Conservation (phyloP, 1,140 invertebrate species). For the Thaumatotibia leucotreta region DNA sequence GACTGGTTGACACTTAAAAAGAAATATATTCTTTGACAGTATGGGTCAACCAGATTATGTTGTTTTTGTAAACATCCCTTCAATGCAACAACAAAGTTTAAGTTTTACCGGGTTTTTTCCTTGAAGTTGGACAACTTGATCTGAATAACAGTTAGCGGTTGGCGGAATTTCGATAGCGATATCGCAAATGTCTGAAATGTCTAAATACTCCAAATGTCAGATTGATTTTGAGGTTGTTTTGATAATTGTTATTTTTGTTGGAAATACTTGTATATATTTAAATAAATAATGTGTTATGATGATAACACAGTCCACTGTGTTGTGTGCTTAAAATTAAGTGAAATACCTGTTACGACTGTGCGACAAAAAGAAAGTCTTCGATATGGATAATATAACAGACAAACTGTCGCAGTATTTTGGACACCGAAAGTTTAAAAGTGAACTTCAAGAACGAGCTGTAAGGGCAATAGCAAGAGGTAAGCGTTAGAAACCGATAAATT, state of each 20-base stretch:
- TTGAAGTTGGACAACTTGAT: background rate
- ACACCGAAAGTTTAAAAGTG: slow-evolving; percentile 76
- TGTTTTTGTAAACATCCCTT: too few relatives aligned
- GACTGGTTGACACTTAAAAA: too few relatives aligned
- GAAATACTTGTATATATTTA: background rate
- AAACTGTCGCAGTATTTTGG: slow-evolving; percentile 74
- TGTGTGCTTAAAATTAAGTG: background rate
- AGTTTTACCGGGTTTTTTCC: background rate
- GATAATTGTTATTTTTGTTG: slow-evolving; percentile 9
- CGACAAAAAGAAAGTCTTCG: slow-evolving; percentile 21
- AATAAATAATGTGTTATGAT: slow-evolving; percentile 11
- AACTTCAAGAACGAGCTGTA: slow-evolving; percentile 75
- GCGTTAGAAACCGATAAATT: background rate
- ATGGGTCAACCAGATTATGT: too few relatives aligned
- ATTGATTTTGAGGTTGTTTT: slow-evolving; percentile 41
- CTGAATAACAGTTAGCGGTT: background rate
- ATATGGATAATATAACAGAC: slow-evolving; percentile 65
- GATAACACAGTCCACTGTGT: slow-evolving; percentile 1
- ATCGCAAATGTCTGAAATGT: slow-evolving; percentile 11
- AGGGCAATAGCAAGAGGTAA: slow-evolving; percentile 73
- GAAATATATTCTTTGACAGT: slow-evolving; percentile 27
- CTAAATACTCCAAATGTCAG: too few relatives aligned
- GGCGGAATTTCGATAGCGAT: background rate
- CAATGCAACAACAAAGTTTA: background rate
- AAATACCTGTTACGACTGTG: slow-evolving; percentile 28